Percentiles rank a stretch among this genome's conserved stretches.
Conservation (phyloP, 2,888 invertebrate species). For the Drosophila mimica region DNA sequence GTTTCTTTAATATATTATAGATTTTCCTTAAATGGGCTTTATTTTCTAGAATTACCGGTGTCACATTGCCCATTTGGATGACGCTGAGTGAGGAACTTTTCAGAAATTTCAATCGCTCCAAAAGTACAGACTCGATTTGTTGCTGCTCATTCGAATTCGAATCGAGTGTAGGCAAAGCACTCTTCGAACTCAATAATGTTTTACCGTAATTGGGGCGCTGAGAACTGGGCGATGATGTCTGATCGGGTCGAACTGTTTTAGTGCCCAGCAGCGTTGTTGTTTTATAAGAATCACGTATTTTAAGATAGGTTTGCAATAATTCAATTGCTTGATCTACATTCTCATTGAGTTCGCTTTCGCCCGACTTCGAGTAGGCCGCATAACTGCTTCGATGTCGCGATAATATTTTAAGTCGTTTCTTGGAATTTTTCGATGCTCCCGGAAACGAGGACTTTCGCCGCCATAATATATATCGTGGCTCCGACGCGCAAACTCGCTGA, state of each 20-base stretch:
- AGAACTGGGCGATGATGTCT: slow-evolving; percentile 81
- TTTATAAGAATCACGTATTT: slow-evolving; percentile 75
- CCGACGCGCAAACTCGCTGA: slow-evolving; percentile 92
- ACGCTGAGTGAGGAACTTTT: slow-evolving; percentile 50
- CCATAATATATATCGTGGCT: slow-evolving; percentile 92
- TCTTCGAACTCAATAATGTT: slow-evolving; percentile 1
- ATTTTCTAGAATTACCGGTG: slow-evolving; percentile 90
- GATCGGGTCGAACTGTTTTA: slow-evolving; percentile 82
- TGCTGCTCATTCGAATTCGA: slow-evolving; percentile 35
- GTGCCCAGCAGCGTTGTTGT: slow-evolving; percentile 77
- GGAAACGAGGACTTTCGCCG: slow-evolving; percentile 92
- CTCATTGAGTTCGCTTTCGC: slow-evolving; percentile 33
- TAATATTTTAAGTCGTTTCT: slow-evolving; percentile 67
- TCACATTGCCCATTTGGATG: slow-evolving; percentile 87
- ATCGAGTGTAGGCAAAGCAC: not conserved
- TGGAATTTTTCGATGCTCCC: slow-evolving; percentile 65
- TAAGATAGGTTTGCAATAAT: slow-evolving; percentile 75
- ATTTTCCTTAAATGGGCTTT: slow-evolving; percentile 88
- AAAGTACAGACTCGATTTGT: slow-evolving; percentile 62
- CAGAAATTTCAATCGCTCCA: slow-evolving; percentile 68
- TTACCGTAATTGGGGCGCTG: slow-evolving; percentile 64
- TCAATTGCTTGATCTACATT: slow-evolving; percentile 77
- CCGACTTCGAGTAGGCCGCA: slow-evolving; percentile 1
- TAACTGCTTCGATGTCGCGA: slow-evolving; percentile 38
- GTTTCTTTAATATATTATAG: slow-evolving; percentile 82